phyloP scores from a whole-genome alignment of 2,113 vertebrate species.

The Anolis sagrei region DNA sequence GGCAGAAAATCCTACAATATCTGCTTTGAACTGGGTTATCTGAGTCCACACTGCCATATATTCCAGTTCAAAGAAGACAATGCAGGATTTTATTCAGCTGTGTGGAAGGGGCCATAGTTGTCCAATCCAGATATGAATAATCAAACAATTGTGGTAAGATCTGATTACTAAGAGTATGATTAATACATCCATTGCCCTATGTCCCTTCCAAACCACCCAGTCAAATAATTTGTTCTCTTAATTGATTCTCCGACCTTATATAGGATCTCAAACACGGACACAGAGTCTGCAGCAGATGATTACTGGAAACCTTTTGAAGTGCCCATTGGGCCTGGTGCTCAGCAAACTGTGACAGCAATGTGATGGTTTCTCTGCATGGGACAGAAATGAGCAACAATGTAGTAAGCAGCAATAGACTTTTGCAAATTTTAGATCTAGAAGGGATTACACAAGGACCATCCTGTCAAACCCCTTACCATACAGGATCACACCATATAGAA shows the following conservation, averaged over 20 bases:
- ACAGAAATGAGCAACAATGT: not conserved
- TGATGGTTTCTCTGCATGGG: slow-evolving; percentile 22
- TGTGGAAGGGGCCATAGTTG: too few relatives aligned
- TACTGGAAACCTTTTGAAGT: not conserved
- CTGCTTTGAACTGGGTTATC: too few relatives aligned
- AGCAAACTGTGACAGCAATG: slow-evolving; percentile 13
- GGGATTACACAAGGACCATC: too few relatives aligned
- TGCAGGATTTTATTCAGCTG: too few relatives aligned
- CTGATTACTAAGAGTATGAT: not conserved
- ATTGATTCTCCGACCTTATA: slow-evolving; percentile 4
- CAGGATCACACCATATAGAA: too few relatives aligned
- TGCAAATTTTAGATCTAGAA: too few relatives aligned
- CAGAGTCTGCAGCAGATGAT: not conserved
- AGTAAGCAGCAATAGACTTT: not conserved
- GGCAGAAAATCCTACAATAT: too few relatives aligned
- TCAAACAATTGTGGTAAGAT: not conserved
- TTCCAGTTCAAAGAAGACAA: too few relatives aligned
- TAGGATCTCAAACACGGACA: not conserved
- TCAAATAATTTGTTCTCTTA: not conserved
- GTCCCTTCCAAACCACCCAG: not conserved
- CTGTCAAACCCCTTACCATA: too few relatives aligned
- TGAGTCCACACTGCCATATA: too few relatives aligned
- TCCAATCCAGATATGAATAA: not conserved
- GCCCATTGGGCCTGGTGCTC: slow-evolving; percentile 25
- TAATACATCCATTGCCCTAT: not conserved